Evolutionary conservation across 2,797 vertebrate species (phyloP).

Genomic region (Scleropages formosus): DNA sequence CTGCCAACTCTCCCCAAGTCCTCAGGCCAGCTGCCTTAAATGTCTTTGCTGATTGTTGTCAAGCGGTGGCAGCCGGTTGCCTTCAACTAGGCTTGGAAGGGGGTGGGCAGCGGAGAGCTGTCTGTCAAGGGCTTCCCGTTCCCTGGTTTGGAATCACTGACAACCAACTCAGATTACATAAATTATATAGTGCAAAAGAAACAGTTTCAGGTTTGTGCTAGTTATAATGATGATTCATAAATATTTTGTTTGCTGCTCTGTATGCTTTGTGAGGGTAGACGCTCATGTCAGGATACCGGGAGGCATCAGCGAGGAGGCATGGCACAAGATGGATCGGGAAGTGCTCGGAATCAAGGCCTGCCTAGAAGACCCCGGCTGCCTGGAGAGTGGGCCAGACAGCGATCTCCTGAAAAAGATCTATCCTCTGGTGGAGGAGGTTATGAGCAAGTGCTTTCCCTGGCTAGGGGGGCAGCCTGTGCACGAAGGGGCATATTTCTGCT

Average conservation of each 20-base stretch:
- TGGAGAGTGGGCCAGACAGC: background rate
- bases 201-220: background rate
- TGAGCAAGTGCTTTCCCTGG: constrained; percentile 39
- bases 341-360: constrained; percentile 10
- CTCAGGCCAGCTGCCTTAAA: too few relatives aligned
- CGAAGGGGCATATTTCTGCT: background rate
- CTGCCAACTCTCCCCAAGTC: too few relatives aligned
- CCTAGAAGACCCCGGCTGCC: background rate
- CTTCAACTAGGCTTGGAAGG: too few relatives aligned
- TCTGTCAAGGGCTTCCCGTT: too few relatives aligned
- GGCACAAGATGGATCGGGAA: background rate
- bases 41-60: too few relatives aligned
- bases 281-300: background rate
- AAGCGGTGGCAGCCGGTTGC: too few relatives aligned
- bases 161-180: too few relatives aligned
- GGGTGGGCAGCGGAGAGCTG: too few relatives aligned
- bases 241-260: background rate
- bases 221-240: background rate
- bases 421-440: constrained; percentile 33
- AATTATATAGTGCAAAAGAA: background rate
- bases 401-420: background rate
- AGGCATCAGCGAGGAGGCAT: background rate
- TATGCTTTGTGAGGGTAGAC: background rate
- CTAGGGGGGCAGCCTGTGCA: constrained; percentile 1
- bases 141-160: too few relatives aligned